Conservation (phyloP, 2,888 invertebrate genomes). For the Scaptomyza cyrtandrae region DNA sequence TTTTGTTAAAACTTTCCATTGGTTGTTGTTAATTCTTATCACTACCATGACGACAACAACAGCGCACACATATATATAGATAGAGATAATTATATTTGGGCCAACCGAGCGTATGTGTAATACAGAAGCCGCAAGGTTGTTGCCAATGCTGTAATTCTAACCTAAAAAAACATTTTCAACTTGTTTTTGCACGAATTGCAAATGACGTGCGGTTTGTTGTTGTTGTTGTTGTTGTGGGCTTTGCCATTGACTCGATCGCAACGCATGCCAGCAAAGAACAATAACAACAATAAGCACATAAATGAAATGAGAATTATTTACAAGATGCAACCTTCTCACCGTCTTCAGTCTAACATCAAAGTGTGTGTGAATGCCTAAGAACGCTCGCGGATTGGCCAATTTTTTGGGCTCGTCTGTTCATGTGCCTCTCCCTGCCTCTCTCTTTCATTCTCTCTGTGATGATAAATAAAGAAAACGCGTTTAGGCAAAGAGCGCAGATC, state of each 20-base stretch:
- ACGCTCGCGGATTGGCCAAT: slow-evolving; percentile 65
- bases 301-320: slow-evolving; percentile 13
- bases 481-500: slow-evolving; percentile 33
- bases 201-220: slow-evolving; percentile 36
- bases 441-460: background rate
- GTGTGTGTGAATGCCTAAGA: slow-evolving; percentile 6
- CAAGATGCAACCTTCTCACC: slow-evolving; percentile 21
- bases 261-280: slow-evolving; percentile 2
- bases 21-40: background rate
- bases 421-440: slow-evolving; percentile 18
- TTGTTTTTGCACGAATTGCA: slow-evolving; percentile 41
- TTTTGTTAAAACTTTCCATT: background rate
- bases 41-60: background rate
- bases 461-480: slow-evolving; percentile 30
- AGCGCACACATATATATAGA: background rate
- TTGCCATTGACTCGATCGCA: slow-evolving; percentile 44
- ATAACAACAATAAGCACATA: slow-evolving; percentile 12
- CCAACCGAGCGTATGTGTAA: slow-evolving; percentile 22
- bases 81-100: slow-evolving; percentile 1
- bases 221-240: slow-evolving; percentile 27
- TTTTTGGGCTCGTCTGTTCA: slow-evolving; percentile 72
- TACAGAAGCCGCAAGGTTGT: slow-evolving; percentile 16
- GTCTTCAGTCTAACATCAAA: background rate
- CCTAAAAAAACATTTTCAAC: slow-evolving; percentile 33
- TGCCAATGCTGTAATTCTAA: slow-evolving; percentile 41